Conservation (phyloP, 2,113 vertebrate species). For the Rhea pennata region DNA sequence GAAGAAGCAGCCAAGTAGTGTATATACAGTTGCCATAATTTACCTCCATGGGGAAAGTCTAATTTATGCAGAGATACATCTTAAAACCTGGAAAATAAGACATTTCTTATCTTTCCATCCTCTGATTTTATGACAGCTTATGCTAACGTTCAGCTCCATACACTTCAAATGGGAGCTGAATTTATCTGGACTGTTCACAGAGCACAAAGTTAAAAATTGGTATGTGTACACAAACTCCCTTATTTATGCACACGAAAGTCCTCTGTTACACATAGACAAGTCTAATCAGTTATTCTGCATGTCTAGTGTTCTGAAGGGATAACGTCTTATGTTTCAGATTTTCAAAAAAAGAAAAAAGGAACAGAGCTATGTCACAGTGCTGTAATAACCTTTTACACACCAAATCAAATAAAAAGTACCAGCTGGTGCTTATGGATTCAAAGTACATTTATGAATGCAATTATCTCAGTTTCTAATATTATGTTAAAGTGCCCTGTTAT, state of each 20-base stretch:
- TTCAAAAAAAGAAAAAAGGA: neutral
- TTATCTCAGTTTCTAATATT: neutral
- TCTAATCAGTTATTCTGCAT: neutral
- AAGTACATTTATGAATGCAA: neutral
- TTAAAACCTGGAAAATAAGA: neutral
- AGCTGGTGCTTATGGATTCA: neutral
- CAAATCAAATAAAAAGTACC: neutral
- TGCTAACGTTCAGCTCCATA: neutral
- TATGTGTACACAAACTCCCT: accelerated
- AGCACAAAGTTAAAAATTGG: neutral
- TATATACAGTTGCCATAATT: neutral
- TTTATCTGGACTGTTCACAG: neutral
- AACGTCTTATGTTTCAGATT: neutral
- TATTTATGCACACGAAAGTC: neutral
- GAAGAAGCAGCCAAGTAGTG: neutral
- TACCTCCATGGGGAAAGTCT: neutral
- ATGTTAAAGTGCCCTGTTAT: neutral
- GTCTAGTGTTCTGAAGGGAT: neutral
- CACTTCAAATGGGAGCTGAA: neutral
- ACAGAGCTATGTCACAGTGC: neutral
- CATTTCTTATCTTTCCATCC: neutral
- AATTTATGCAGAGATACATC: neutral
- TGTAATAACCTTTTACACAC: neutral
- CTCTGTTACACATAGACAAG: neutral
- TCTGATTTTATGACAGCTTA: neutral